Base-by-base conservation (phyloP, 2,888 invertebrate genomes). In the Ennomos quercinarius region DNA sequence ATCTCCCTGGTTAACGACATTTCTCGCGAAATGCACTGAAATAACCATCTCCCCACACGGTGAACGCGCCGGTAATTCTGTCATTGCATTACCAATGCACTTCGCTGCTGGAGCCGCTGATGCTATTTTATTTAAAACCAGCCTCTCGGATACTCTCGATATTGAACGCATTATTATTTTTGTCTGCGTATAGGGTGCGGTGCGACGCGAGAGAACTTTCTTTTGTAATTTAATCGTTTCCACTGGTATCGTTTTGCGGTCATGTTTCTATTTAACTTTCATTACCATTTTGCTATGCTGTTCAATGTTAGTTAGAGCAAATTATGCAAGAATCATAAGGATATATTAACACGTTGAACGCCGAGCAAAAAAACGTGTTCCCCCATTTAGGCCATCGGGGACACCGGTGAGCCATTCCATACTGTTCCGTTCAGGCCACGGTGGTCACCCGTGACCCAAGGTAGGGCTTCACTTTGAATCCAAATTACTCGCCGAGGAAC, bases 1-100 rank as follows among this genome's bases (percentile, higher is more conserved):
- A 77, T 76, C 72, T 73, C 73, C 74, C 71, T 80, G 78, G 78
- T 77, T 78, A 83, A 86, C 80, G 83, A 83, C 78, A 74, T 67
- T 87, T 88, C 87, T 84, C 83, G 90, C 90, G 74, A 91, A 91
- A 86, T 75, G 77, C 80, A 80, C 89, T 83, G 82, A 87, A 91
- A 92, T 92, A 91, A 77, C 84, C 81, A 65, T 67, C 77, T 78
- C 83, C 86, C 87, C 85, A 76, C 86, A 70, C 78, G 67, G 77
- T 75, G 76, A 72, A 73, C 73, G 73, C 73, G 70, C 66, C 74
- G 84, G 85, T 88, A 88, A 88, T 86, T 89, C 86, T 81, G 90
- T 90, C 89, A 79, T 77, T 83, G 60, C 83, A 79, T 72, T 79
- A 81, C 84, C 83, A 85, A 84, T 89, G 89, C 86, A 86, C 82